Percentiles rank a stretch among this genome's conserved stretches.
Evolutionary conservation across 2,888 invertebrate genomes (phyloP).

Genomic region (Leptopilina syphax): DNA sequence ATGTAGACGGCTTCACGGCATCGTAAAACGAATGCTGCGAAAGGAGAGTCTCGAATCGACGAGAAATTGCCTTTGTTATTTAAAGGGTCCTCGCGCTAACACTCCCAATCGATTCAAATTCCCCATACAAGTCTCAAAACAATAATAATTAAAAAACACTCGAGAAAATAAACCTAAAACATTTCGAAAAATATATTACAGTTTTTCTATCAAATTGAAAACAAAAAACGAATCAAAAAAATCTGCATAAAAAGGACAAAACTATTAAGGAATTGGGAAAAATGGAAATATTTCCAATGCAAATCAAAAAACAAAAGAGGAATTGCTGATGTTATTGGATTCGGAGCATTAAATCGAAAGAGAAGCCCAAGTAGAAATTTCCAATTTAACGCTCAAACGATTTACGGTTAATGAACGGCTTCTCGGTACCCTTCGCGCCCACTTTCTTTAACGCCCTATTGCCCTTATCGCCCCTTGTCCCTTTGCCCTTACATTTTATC

Average conservation of each 20-base stretch:
- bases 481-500: slow-evolving; percentile 44
- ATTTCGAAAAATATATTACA: background rate
- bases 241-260: background rate
- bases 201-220: background rate
- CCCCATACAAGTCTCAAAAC: background rate
- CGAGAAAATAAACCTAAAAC: too few relatives aligned
- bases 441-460: slow-evolving; percentile 37
- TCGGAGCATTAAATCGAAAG: slow-evolving; percentile 32
- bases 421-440: slow-evolving; percentile 15
- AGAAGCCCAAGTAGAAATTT: slow-evolving; percentile 43
- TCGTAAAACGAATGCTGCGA: slow-evolving; percentile 17
- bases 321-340: slow-evolving; percentile 5
- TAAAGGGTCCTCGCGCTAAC: background rate
- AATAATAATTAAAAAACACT: background rate
- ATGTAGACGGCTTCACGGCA: slow-evolving; percentile 35
- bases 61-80: slow-evolving; percentile 30
- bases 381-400: slow-evolving; percentile 48
- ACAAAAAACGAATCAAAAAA: background rate
- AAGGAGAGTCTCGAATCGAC: slow-evolving; percentile 17
- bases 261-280: background rate
- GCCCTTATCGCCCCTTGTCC: slow-evolving; percentile 11
- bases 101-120: background rate
- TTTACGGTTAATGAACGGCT: slow-evolving; percentile 46
- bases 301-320: slow-evolving; percentile 8
- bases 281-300: background rate